Conservation (phyloP, 2,888 invertebrate genomes). For the Mycalesis mineus region DNA sequence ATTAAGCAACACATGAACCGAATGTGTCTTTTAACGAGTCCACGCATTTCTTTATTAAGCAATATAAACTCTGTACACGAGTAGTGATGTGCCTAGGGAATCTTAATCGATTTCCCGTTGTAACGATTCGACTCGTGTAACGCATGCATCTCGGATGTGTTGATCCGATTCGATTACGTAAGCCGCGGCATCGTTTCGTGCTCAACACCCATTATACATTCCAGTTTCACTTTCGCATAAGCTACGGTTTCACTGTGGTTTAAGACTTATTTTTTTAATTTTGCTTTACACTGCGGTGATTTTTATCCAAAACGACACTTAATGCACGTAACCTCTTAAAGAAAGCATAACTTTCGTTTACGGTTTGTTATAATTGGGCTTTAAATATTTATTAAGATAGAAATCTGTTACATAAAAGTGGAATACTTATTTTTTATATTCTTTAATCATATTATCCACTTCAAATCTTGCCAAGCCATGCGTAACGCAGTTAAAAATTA, state of each 20-base stretch:
- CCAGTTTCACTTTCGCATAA: conserved; percentile 72
- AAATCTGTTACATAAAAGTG: neutral
- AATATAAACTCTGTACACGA: conserved; percentile 8
- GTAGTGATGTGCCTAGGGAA: conserved; percentile 16
- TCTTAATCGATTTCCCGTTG: conserved; percentile 30
- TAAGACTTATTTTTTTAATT: conserved; percentile 25
- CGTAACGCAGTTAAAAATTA: neutral
- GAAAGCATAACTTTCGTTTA: conserved; percentile 8
- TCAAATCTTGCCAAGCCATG: neutral
- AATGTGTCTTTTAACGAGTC: conserved; percentile 23
- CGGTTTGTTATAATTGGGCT: neutral
- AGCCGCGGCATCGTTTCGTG: conserved; percentile 51
- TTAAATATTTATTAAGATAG: neutral
- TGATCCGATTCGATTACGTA: conserved; percentile 47
- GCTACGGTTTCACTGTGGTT: conserved; percentile 54
- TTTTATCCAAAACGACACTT: conserved; percentile 13
- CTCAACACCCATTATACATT: conserved; percentile 44
- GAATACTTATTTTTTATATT: neutral
- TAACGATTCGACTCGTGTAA: conserved; percentile 48
- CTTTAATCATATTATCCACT: neutral
- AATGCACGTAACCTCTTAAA: conserved; percentile 18
- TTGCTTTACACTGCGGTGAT: conserved; percentile 1
- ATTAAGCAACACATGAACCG: conserved; percentile 26
- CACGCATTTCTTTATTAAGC: conserved; percentile 15
- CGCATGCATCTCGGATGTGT: conserved; percentile 40